Conservation (phyloP, 2,797 vertebrate genomes). For the Micrastur ruficollis region DNA sequence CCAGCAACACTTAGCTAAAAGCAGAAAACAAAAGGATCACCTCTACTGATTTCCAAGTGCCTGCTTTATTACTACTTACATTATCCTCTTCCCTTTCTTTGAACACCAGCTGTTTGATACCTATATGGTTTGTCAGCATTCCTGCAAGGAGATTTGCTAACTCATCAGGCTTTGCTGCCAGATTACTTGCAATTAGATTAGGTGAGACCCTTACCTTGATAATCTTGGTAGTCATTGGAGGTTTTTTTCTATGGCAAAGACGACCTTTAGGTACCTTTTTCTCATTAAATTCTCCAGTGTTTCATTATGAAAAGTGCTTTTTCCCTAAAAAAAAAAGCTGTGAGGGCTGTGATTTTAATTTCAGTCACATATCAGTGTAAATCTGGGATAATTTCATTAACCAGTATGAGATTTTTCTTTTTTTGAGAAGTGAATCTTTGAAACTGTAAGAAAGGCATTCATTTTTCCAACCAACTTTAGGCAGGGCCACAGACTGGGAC, state of each 20-base stretch:
- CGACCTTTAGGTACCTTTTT: neutral
- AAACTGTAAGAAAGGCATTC: neutral
- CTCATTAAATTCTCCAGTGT: neutral
- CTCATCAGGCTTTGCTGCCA: neutral
- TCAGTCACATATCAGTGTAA: neutral
- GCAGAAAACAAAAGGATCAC: neutral
- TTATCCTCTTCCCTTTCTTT: neutral
- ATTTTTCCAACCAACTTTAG: neutral
- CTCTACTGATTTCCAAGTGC: neutral
- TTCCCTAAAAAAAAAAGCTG: neutral
- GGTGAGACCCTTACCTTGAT: neutral
- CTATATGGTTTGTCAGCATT: neutral
- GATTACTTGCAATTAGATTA: slow-evolving; percentile 11
- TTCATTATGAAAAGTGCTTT: neutral
- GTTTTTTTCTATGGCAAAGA: neutral
- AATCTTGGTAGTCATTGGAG: neutral
- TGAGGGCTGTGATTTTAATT: neutral
- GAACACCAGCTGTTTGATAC: neutral
- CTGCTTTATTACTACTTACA: neutral
- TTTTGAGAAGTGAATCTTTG: neutral
- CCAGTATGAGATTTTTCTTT: neutral
- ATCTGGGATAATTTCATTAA: neutral
- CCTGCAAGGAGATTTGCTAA: slow-evolving; percentile 5
- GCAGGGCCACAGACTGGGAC: neutral
- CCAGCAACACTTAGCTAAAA: neutral